Percentiles rank a stretch among this genome's conserved stretches.
Evolutionary conservation across 2,888 invertebrate species (phyloP).

Genomic region (Tetanocera ferruginea): DNA sequence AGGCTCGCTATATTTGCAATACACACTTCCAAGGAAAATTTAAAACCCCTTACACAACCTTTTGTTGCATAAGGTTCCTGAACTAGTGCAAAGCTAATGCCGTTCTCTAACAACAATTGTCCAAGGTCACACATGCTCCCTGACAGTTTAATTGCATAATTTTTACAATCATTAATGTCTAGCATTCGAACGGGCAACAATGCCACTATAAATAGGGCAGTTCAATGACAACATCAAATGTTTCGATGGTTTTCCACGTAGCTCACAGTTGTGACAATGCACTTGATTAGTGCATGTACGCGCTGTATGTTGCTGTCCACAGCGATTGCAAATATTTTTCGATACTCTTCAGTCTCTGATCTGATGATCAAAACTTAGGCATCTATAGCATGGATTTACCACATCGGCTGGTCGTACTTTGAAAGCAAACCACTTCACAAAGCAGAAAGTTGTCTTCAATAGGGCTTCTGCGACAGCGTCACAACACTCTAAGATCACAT

Average conservation of each 20-base stretch:
- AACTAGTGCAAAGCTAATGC: constrained; percentile 1
- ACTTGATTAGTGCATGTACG: no score
- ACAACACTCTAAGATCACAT: constrained; percentile 11
- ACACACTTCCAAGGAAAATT: neutral
- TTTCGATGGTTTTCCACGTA: constrained; percentile 31
- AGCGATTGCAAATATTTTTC: no score
- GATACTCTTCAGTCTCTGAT: constrained; percentile 19
- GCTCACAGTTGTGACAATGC: constrained; percentile 43
- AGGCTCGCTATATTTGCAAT: neutral
- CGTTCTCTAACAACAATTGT: neutral
- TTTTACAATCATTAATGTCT: neutral
- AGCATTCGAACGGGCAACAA: neutral
- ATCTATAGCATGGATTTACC: neutral
- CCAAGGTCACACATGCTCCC: constrained; percentile 3
- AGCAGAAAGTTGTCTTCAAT: neutral
- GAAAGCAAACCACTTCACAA: neutral
- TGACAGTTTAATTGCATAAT: constrained; percentile 16
- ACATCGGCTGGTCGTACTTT: neutral
- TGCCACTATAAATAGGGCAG: constrained; percentile 35
- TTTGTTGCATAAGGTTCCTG: constrained; percentile 5
- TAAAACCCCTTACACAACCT: neutral
- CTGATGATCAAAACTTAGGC: neutral
- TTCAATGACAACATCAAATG: constrained; percentile 45
- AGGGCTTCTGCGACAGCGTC: neutral
- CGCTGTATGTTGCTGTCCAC: no score